Percentiles rank a stretch among this genome's conserved stretches.
Evolutionary conservation across 2,888 invertebrate genomes (phyloP).

Genomic region (Tridacna crocea): DNA sequence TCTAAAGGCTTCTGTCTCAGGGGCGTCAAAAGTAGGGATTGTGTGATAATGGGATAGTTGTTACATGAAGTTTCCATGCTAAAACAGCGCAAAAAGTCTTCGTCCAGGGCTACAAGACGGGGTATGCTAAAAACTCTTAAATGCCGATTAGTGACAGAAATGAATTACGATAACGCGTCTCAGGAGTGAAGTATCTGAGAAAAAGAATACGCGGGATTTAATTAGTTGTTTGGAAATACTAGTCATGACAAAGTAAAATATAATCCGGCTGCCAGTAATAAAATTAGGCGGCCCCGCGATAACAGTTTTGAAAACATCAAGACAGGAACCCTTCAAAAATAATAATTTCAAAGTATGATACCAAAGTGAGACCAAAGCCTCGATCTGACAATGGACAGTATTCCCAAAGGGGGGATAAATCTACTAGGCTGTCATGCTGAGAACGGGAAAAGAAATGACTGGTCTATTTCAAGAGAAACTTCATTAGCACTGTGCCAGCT

Average conservation of each 20-base stretch:
- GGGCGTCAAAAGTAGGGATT: too few species aligned
- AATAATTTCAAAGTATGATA: slow-evolving; percentile 17
- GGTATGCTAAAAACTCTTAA: slow-evolving; percentile 1
- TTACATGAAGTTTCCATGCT: too few species aligned
- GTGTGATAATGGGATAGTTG: too few species aligned
- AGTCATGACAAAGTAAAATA: slow-evolving; percentile 24
- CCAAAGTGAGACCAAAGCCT: slow-evolving; percentile 18
- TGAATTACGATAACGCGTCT: slow-evolving; percentile 5
- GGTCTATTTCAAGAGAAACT: slow-evolving; percentile 31
- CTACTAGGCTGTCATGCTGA: slow-evolving; percentile 17
- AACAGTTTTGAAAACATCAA: slow-evolving; percentile 25
- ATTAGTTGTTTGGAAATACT: slow-evolving; percentile 27
- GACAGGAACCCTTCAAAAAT: slow-evolving; percentile 20
- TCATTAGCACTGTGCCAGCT: slow-evolving; percentile 38
- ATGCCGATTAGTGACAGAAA: background rate
- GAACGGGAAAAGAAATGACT: slow-evolving; percentile 17
- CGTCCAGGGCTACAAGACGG: background rate
- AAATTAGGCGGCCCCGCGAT: slow-evolving; percentile 19
- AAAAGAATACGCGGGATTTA: slow-evolving; percentile 25
- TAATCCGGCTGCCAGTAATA: slow-evolving; percentile 18
- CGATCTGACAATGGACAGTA: slow-evolving; percentile 29
- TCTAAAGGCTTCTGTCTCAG: too few species aligned
- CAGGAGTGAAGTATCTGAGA: slow-evolving; percentile 10
- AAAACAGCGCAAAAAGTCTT: too few species aligned
- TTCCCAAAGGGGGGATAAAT: slow-evolving; percentile 48